phyloP scores from a whole-genome alignment of 1,140 invertebrate genomes.

The Archivesica marissinica region DNA sequence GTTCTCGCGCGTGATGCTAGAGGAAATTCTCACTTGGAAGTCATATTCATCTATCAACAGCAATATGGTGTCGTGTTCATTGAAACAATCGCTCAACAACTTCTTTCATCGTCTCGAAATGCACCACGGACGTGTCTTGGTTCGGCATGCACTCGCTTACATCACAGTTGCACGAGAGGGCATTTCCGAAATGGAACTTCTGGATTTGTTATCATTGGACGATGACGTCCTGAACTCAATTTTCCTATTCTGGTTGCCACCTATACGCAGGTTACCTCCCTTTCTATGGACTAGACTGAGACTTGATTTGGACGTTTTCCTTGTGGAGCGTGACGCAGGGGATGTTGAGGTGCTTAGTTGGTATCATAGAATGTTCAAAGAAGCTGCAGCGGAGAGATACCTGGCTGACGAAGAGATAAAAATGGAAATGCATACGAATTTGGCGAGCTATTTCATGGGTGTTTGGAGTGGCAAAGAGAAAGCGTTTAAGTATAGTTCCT shows the following conservation, averaged over 20 bases:
- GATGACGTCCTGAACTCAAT: slow-evolving; percentile 76
- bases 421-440: slow-evolving; percentile 97
- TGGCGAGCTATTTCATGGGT: slow-evolving; percentile 97
- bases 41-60: slow-evolving; percentile 65
- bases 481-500: slow-evolving; percentile 95
- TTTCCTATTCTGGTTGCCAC: slow-evolving; percentile 67
- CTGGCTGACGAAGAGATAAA: slow-evolving; percentile 97
- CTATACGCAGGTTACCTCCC: slow-evolving; percentile 71
- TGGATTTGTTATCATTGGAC: slow-evolving; percentile 78
- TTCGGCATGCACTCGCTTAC: slow-evolving; percentile 85
- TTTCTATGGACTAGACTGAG: slow-evolving; percentile 83
- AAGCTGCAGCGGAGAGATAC: slow-evolving; percentile 90
- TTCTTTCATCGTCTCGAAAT: slow-evolving; percentile 72
- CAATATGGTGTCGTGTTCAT: slow-evolving; percentile 57
- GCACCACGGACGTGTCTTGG: slow-evolving; percentile 70
- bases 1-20: slow-evolving; percentile 68
- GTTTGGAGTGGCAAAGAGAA: slow-evolving; percentile 96
- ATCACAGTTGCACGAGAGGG: slow-evolving; percentile 74
- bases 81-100: slow-evolving; percentile 65
- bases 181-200: slow-evolving; percentile 76
- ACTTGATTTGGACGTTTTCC: slow-evolving; percentile 94
- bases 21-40: slow-evolving; percentile 68
- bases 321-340: slow-evolving; percentile 97
- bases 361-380: slow-evolving; percentile 73
- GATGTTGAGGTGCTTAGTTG: slow-evolving; percentile 70